Evolutionary conservation across 2,797 vertebrate species (phyloP).

Genomic region (Aeoliscus strigatus): DNA sequence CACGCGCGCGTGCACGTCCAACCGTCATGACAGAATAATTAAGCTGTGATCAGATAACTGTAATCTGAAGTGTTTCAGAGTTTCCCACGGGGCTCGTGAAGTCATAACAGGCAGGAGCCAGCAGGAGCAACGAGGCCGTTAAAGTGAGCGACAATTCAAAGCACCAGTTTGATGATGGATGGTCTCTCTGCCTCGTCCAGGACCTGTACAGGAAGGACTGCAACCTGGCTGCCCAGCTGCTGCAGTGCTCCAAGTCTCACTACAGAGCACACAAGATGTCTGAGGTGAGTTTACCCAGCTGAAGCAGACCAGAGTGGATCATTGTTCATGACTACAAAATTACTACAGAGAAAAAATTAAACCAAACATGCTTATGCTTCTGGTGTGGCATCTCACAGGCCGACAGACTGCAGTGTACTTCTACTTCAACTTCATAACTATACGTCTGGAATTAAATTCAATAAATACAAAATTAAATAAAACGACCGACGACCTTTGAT

Average conservation of each 20-base stretch:
- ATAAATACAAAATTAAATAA: too few relatives aligned
- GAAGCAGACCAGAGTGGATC: too few relatives aligned
- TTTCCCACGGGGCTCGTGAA: conserved; percentile 1
- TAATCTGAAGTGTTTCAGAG: conserved; percentile 10
- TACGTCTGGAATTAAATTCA: too few relatives aligned
- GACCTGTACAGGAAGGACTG: conserved; percentile 95
- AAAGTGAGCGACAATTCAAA: conserved; percentile 8
- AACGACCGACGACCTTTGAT: too few relatives aligned
- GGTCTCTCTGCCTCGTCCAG: conserved; percentile 64
- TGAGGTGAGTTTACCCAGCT: conserved; percentile 77
- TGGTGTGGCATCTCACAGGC: too few relatives aligned
- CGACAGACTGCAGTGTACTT: too few relatives aligned
- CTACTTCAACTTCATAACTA: too few relatives aligned
- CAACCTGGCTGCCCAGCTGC: conserved; percentile 92
- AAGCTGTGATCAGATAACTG: conserved; percentile 4
- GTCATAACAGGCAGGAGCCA: conserved; percentile 4
- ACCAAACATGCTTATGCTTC: too few relatives aligned
- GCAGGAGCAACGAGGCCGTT: conserved; percentile 3
- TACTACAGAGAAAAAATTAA: too few relatives aligned
- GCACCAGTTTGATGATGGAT: conserved; percentile 8
- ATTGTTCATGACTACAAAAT: too few relatives aligned
- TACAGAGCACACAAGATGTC: conserved; percentile 88
- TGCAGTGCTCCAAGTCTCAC: conserved; percentile 92
- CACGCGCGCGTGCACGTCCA: background rate
- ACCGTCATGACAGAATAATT: conserved; percentile 25